Base-by-base conservation (phyloP, 2,797 vertebrate species). In the Oreochromis mossambicus region DNA sequence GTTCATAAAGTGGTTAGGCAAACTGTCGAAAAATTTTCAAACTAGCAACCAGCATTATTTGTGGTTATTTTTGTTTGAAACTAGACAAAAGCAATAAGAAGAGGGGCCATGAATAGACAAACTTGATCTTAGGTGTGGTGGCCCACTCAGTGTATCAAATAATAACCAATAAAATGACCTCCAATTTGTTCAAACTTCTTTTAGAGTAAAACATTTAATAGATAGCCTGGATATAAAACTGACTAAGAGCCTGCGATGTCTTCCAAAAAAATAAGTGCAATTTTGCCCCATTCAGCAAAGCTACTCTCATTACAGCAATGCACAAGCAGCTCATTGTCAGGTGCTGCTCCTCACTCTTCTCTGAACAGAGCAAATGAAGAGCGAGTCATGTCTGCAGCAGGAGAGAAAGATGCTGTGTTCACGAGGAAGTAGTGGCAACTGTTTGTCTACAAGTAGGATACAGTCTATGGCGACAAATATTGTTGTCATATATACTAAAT, bases 161-260 rank as follows among this genome's bases (percentile, higher is more conserved):
- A 29, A 73, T 29, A 46, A 70, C 38, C 21, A 46, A 29, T 73
- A 73, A 46, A 48, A 48, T 11, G 7, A 29, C 66, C 66, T 5
- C 41, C 5, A 29, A 70, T 1, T 46, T 17, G 5, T 5, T 70
- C 41, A 43, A 26, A 46, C 66, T 1, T 73, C 0, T 48, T 48
- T 73, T 48, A 73, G 41, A 46, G 66, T 73, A 73, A 73, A 73
- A 29, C 24, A 73, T 19, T 73, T 73, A 12, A 29, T 29, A 48
- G 14, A 29, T 0, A 5, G n/a, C 14, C 41, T 46, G 14, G 1
- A 46, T 73, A 73, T 48, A 48, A 73, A 73, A 48, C 14, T 2
- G 66, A 46, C 29, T 17, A 73, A 1, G 41, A 73, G 41, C 9
- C 24, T 2, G 41, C 24, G 10, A 70, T 26, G 38, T 70, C 15